These are phyloP conservation scores for Meloe dianella DNA, from an alignment of 2,888 invertebrate genomes.

Conservation along the genomic window DNA sequence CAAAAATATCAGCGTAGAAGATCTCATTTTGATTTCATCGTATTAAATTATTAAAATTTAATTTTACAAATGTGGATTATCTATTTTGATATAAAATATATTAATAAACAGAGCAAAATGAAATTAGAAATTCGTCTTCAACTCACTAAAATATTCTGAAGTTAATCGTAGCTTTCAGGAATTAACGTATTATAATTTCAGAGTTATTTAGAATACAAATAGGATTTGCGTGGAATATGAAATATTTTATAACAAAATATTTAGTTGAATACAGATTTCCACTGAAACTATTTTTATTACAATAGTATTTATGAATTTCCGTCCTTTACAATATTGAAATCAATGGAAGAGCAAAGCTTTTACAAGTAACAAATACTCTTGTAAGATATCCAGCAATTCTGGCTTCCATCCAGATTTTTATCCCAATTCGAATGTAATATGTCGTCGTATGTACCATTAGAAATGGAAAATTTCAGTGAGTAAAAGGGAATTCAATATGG, in stretches of 20 bases:
- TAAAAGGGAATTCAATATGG: neutral
- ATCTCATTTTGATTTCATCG: neutral
- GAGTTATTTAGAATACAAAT: neutral
- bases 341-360: neutral
- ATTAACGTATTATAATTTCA: neutral
- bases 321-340: neutral
- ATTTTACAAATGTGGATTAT: neutral
- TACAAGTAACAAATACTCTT: neutral
- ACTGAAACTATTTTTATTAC: neutral
- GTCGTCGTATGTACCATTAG: neutral
- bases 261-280: neutral
- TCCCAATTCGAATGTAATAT: neutral
- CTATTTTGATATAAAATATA: neutral
- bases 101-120: neutral
- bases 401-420: neutral
- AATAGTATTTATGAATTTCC: neutral
- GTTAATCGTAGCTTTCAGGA: neutral
- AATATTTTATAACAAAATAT: neutral
- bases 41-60: neutral
- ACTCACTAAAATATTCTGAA: neutral
- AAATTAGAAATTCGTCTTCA: neutral
- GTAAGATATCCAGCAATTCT: neutral
- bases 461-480: neutral
- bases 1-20: neutral
- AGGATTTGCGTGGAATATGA: neutral